These are phyloP conservation scores for Acronicta psi DNA, from an alignment of 2,888 invertebrate genomes.

Conservation along the genomic window DNA sequence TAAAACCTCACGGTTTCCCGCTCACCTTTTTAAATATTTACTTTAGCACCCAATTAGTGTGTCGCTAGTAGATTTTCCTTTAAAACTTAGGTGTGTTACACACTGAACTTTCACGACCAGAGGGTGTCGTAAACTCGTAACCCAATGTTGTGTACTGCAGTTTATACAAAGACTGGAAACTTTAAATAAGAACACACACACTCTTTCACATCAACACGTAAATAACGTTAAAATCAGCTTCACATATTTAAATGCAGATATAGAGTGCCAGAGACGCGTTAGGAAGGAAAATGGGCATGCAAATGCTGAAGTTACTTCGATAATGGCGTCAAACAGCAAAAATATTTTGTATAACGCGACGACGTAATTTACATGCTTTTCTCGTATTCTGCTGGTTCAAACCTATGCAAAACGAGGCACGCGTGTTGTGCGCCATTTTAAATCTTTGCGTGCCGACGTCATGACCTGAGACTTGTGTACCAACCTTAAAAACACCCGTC, in stretches of 20 bases:
- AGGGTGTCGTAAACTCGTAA: neutral
- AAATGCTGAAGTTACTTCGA: constrained; percentile 48
- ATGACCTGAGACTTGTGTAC: constrained; percentile 41
- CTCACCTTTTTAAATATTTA: constrained; percentile 86
- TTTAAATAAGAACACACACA: neutral
- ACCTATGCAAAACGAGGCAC: constrained; percentile 52
- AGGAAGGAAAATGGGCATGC: constrained; percentile 46
- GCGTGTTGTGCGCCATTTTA: constrained; percentile 38
- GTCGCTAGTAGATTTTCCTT: constrained; percentile 73
- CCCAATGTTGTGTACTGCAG: neutral
- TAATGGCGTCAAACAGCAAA: constrained; percentile 51
- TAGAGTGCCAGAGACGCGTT: constrained; percentile 16
- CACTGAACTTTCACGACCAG: constrained; percentile 25
- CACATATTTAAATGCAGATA: constrained; percentile 12
- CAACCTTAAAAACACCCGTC: constrained; percentile 52
- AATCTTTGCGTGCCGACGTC: constrained; percentile 26
- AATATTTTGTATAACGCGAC: constrained; percentile 49
- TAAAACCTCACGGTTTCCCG: constrained; percentile 78
- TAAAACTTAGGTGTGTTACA: constrained; percentile 56
- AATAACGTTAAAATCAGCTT: constrained; percentile 5
- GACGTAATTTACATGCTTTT: constrained; percentile 52
- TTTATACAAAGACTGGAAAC: neutral
- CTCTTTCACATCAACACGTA: neutral
- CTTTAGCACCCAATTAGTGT: constrained; percentile 85
- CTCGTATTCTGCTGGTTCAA: constrained; percentile 47